Base-by-base conservation (phyloP, 2,113 vertebrate genomes). In the Neogale vison region DNA sequence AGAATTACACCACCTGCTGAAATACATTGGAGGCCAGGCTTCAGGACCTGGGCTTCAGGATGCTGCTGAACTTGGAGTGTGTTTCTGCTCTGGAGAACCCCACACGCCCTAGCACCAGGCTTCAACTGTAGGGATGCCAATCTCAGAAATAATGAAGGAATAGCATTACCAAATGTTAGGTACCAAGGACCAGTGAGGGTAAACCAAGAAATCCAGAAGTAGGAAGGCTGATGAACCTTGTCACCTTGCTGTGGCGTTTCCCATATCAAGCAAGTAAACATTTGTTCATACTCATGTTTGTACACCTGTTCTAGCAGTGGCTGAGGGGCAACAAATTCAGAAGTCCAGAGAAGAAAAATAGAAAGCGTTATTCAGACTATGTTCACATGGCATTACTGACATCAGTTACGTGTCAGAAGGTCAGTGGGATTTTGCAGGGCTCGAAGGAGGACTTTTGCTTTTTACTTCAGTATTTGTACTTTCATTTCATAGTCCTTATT, bases 351-450 rank as follows among this genome's bases (percentile, higher is more conserved):
- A 9, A 67, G 23, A 86, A 86, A 86, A 52, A 9, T 4, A 47
- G 29, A 50, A 50, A 65, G 50, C 39, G 23, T 47, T 50, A 21
- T 74, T 85, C 14, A 52, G 18, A 34, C 31, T 15, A 39, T 12
- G 1, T n/a, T 4, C 36, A 61, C 1, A 5, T 17, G 26, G 7
- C 3, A 2, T n/a, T 34, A 10, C 18, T 50, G 36, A 21, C 20
- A 6, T 55, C 17, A 0, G 0, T 45, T 50, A 24, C 13, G 47
- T 24, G 12, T 24, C 42, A 50, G 57, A 76, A 21, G 31, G 20
- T 39, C 23, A 13, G 1, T 79, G 50, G 18, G 29, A 93, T 50
- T 61, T 39, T 31, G 4, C 6, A 20, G 18, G 47, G 9, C 18
- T 50, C 6, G 18, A 81, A 65, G 36, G 18, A n/a, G 2, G 47